phyloP scores from a whole-genome alignment of 2,113 vertebrate species.

The Himantopus leucocephalus region DNA sequence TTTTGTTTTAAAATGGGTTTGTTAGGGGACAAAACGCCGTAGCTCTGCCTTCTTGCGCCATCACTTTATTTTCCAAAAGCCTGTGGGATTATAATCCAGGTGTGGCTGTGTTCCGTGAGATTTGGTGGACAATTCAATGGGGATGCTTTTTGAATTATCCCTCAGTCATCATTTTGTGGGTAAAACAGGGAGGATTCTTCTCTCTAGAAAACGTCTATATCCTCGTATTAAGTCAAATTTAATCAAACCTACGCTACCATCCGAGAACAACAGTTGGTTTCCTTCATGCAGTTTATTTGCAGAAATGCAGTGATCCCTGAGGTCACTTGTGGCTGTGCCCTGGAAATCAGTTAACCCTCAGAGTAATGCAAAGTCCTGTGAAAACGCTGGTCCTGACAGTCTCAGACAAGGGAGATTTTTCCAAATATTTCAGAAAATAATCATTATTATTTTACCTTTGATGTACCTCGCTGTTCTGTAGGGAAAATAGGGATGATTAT shows the following conservation, averaged over 20 bases:
- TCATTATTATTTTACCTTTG: background rate
- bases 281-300: background rate
- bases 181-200: background rate
- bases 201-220: background rate
- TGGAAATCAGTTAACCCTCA: background rate
- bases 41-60: background rate
- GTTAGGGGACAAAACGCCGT: background rate
- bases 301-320: background rate
- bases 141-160: background rate
- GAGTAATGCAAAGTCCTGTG: too few species aligned
- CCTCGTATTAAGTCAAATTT: background rate
- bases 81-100: background rate
- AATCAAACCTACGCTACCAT: background rate
- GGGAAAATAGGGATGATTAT: background rate
- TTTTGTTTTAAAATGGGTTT: background rate
- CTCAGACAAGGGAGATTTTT: background rate
- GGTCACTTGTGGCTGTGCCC: background rate
- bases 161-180: background rate
- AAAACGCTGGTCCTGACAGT: background rate
- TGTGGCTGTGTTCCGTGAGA: background rate
- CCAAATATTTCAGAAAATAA: background rate
- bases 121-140: background rate
- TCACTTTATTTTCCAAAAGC: background rate
- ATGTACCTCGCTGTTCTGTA: background rate
- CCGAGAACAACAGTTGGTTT: rapidly evolving